phyloP scores from a whole-genome alignment of 2,797 vertebrate genomes.

The Pteronotus mesoamericanus region DNA sequence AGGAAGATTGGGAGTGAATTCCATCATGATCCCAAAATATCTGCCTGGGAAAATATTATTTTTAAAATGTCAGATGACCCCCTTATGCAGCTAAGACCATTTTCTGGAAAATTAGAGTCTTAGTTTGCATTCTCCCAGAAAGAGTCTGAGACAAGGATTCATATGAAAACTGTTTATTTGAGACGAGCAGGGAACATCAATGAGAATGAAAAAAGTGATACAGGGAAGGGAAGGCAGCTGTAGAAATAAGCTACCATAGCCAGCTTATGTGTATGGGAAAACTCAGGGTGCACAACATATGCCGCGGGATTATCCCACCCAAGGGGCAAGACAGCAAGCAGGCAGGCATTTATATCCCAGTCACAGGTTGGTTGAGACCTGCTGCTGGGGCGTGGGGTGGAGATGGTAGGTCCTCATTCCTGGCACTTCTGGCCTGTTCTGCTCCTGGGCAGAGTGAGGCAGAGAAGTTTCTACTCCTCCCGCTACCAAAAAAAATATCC shows the following conservation, averaged over 20 bases:
- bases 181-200: background rate
- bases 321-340: background rate
- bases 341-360: background rate
- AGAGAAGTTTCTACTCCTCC: background rate
- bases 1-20: background rate
- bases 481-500: background rate
- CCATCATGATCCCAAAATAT: background rate
- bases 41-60: background rate
- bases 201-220: background rate
- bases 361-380: background rate
- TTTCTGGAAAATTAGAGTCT: background rate
- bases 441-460: background rate
- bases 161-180: background rate
- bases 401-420: background rate
- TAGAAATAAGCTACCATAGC: background rate
- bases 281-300: background rate
- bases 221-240: background rate
- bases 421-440: background rate
- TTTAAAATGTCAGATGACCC: slow-evolving; percentile 1
- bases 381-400: background rate
- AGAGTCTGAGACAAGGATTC: background rate
- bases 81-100: background rate
- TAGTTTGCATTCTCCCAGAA: background rate
- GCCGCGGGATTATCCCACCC: background rate
- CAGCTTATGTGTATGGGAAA: background rate